A percentile compares a stretch with the other conserved stretches of the same genome.
Conservation (phyloP, 2,797 vertebrate genomes). For the Tauraco hartlaubi region DNA sequence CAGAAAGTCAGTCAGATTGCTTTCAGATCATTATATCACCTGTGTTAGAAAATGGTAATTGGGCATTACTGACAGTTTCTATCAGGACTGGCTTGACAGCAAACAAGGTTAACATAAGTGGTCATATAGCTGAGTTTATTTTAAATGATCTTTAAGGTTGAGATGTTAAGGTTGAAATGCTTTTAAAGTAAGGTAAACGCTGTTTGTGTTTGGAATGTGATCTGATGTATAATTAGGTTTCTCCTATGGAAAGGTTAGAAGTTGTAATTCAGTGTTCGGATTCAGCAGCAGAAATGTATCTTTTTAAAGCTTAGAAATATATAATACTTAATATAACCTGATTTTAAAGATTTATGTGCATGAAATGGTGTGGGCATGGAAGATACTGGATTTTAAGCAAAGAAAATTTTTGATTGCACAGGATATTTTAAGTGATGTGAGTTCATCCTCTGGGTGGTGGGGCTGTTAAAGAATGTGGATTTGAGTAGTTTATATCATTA, state of each 20-base stretch:
- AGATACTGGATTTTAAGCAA: neutral
- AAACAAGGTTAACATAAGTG: neutral
- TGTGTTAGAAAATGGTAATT: neutral
- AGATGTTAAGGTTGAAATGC: constrained; percentile 5
- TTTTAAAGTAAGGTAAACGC: neutral
- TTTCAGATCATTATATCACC: neutral
- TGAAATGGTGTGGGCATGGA: neutral
- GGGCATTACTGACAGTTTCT: neutral
- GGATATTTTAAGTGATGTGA: neutral
- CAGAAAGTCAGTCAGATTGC: neutral
- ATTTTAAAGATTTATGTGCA: neutral
- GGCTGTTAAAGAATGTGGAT: neutral
- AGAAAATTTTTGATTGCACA: neutral
- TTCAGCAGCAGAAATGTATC: neutral
- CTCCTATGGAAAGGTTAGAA: neutral
- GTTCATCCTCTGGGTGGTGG: neutral
- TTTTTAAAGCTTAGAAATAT: neutral
- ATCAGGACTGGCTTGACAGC: neutral
- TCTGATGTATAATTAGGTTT: neutral
- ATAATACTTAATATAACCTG: neutral
- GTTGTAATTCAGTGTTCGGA: neutral
- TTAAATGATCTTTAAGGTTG: neutral
- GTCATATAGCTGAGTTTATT: neutral
- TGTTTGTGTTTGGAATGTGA: neutral
- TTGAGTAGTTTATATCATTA: neutral